Percentiles rank a stretch among this genome's conserved stretches.
These are phyloP conservation scores for Nyctibius bracteatus DNA, from an alignment of 2,113 vertebrate genomes.

Conservation along the genomic window DNA sequence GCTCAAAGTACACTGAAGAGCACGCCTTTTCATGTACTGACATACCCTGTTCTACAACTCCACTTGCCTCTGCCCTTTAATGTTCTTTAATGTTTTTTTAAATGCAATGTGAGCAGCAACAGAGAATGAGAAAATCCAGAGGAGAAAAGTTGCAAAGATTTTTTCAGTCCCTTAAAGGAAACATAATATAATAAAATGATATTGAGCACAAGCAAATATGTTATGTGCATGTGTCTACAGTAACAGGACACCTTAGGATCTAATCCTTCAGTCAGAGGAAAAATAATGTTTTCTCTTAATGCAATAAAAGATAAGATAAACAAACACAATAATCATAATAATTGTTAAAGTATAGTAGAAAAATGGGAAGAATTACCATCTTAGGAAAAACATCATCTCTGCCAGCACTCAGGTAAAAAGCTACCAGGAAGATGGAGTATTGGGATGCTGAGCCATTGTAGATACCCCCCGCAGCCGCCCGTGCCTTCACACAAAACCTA, in stretches of 20 bases:
- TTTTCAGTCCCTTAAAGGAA: neutral
- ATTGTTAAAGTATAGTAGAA: neutral
- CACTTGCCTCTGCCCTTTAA: neutral
- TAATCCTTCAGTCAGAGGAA: neutral
- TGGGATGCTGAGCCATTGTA: neutral
- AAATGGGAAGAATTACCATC: neutral
- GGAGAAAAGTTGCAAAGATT: neutral
- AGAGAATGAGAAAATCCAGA: neutral
- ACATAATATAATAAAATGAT: neutral
- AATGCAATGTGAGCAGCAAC: neutral
- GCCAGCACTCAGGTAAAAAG: neutral
- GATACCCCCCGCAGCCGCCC: accelerated
- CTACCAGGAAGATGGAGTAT: neutral
- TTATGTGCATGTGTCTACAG: neutral
- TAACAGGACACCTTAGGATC: neutral
- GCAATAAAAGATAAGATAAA: neutral
- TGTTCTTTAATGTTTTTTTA: neutral
- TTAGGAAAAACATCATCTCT: neutral
- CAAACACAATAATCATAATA: neutral
- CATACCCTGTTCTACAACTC: neutral
- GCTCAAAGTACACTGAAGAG: neutral
- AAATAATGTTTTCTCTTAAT: neutral
- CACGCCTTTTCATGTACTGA: neutral
- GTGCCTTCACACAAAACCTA: neutral
- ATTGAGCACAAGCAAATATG: neutral